Evolutionary conservation across 2,113 vertebrate genomes (phyloP), one percentile per base, ranked within the genome.

Genomic region (Bos indicus): DNA sequence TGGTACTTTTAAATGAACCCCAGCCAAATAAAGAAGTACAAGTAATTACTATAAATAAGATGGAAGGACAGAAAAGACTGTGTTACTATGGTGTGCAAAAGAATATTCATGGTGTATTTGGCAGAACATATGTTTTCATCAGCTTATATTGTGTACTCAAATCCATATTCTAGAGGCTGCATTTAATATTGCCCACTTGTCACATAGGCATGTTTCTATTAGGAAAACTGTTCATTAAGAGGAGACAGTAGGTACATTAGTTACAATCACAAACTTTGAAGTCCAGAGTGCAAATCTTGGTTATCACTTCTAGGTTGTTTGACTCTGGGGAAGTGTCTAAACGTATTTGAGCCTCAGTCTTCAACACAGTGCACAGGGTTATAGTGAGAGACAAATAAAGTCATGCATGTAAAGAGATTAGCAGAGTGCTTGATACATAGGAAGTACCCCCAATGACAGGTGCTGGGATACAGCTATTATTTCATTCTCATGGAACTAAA

Each of bases 401-500:
- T 71, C 52, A 74, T 54, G 14, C 23, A 30, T 0, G 6, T 54
- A 51, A 84, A 71, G 5, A 16, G 57, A 78, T 80, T 56, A 71
- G 82, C 30, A 91, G 56, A 88, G 57, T 46, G 36, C 16, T 36
- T 64, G 52, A 54, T 71, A 46, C 19, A 46, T 48, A 30, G 10
- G 40, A 82, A 77, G 67, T 36, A 2, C 2, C 36, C 17, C 15
- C 51, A n/a, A 59, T 82, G 26, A 13, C 19, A 83, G 30, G 30
- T 46, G 26, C 67, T 77, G 8, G 82, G 43, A 84, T 78, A 25
- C 13, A 90, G 30, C 15, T 89, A 52, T 82, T 60, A 88, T 52
- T 90, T 95, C 40, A 33, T 88, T 88, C 43, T 95, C 94, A 60
- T 36, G 6, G 16, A 92, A 86, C 92, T 74, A 59, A 95, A 90